Percentiles rank a stretch among this genome's conserved stretches.
phyloP scores from a whole-genome alignment of 1,140 invertebrate genomes.

The Kradibia gibbosae region DNA sequence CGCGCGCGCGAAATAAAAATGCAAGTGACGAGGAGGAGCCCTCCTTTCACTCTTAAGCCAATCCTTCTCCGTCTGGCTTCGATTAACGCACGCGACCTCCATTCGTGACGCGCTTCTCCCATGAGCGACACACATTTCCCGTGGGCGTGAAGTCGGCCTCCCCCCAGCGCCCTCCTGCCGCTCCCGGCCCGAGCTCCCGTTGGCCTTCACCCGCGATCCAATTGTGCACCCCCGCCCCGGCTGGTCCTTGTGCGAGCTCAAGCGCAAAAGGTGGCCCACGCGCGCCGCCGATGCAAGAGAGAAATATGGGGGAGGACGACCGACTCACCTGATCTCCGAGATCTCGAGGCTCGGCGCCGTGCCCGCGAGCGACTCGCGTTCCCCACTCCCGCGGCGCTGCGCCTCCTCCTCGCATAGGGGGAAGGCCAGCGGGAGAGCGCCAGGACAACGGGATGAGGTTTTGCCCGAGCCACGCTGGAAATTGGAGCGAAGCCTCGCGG shows the following conservation, averaged over 20 bases:
- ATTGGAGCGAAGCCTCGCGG: conserved; percentile 26
- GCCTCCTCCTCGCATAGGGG: too few relatives aligned
- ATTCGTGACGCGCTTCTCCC: conserved; percentile 29
- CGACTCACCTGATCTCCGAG: conserved; percentile 41
- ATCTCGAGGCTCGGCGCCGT: too few relatives aligned
- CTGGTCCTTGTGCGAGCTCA: background rate
- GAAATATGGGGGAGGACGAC: background rate
- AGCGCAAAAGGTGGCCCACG: too few relatives aligned
- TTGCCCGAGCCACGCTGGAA: conserved; percentile 24
- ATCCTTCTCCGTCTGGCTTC: background rate
- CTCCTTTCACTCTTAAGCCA: background rate
- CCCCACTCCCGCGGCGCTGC: too few relatives aligned
- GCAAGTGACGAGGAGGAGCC: background rate
- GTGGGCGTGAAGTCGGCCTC: too few relatives aligned
- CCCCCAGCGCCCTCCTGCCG: conserved; percentile 47
- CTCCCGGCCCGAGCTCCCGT: background rate
- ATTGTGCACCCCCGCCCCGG: background rate
- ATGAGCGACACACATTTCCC: conserved; percentile 62
- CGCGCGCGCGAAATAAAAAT: background rate
- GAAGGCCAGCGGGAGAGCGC: background rate
- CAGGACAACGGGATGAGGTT: conserved; percentile 27
- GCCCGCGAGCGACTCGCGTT: too few relatives aligned
- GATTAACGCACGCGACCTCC: conserved; percentile 3
- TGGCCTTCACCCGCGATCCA: background rate
- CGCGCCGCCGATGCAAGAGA: background rate